These are phyloP conservation scores for Hydrophis major DNA, from an alignment of 2,797 vertebrate species.

Conservation along the genomic window DNA sequence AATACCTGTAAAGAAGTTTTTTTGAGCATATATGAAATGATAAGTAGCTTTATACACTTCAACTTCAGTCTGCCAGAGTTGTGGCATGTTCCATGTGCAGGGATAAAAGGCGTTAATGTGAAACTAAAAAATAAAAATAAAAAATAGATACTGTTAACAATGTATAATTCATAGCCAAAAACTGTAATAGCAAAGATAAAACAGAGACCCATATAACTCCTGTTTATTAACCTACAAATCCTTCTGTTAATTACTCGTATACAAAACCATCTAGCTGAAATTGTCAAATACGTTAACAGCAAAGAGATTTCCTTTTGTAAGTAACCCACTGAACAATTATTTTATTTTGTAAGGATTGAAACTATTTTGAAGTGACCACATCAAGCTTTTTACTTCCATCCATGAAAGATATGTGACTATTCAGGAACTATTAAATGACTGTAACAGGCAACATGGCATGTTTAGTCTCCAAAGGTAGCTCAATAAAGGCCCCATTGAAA, in stretches of 20 bases:
- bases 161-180: slow-evolving; percentile 39
- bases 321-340: background rate
- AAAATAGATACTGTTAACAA: slow-evolving; percentile 29
- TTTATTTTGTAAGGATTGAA: background rate
- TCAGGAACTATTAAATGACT: background rate
- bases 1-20: slow-evolving; percentile 95
- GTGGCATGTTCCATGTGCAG: slow-evolving; percentile 96
- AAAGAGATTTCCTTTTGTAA: background rate
- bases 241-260: background rate
- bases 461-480: background rate
- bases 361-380: background rate
- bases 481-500: background rate
- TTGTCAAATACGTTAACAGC: background rate
- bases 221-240: slow-evolving; percentile 57
- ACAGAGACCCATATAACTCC: background rate
- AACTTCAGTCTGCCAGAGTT: slow-evolving; percentile 96
- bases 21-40: slow-evolving; percentile 98
- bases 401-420: background rate
- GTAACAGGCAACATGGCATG: background rate
- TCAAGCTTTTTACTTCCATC: background rate
- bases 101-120: slow-evolving; percentile 95
- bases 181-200: background rate
- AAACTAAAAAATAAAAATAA: slow-evolving; percentile 77
- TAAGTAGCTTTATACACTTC: slow-evolving; percentile 99
- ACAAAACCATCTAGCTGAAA: slow-evolving; percentile 49